Evolutionary conservation across 92 coral and sea anemone species (phyloP), one percentile per base, ranked within the genome.

Genomic region (Scolanthus callimorphus): DNA sequence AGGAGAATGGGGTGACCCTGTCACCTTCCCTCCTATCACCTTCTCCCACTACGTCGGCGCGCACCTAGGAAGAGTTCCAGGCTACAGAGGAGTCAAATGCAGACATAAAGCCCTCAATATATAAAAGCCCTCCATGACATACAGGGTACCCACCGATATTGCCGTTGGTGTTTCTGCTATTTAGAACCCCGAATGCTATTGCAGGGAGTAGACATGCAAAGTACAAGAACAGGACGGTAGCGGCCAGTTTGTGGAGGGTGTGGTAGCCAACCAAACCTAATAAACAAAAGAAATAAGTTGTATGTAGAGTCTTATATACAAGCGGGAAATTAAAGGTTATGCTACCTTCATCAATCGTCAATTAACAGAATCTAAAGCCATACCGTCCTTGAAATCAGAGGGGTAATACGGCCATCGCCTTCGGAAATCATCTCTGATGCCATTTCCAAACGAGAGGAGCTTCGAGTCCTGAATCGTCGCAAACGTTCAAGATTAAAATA

Each of bases 101-200:
- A 38, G n/a, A 38, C 45, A n/a, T 38, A 38, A 38, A 9, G n/a
- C 45, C n/a, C 9, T 38, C 45, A 9, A 9, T 9, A 8, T 23
- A 19, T 2, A 29, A 37, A 1, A 29, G 0, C 8, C 30, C 13
- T 29, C n/a, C n/a, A n/a, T n/a, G n/a, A n/a, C n/a, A n/a, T n/a
- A n/a, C n/a, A n/a, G n/a, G n/a, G n/a, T n/a, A 29, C 72, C 72
- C 25, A 86, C 95, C 95, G 60, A 86, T 83, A 55, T 76, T 74
- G 27, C 95, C 95, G 26, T 51, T 49, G 17, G 95, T 86, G 37
- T 86, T 86, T 26, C 79, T 79, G 70, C 95, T 67, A 71, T 86
- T 86, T 39, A 86, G 85, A 27, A 86, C 95, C 50, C 95, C 95
- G 66, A 86, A 86, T 25, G 95, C 95, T 25, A 86, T 86, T n/a